phyloP scores from a whole-genome alignment of 1,140 invertebrate species.

The Chrysopa pallens region DNA sequence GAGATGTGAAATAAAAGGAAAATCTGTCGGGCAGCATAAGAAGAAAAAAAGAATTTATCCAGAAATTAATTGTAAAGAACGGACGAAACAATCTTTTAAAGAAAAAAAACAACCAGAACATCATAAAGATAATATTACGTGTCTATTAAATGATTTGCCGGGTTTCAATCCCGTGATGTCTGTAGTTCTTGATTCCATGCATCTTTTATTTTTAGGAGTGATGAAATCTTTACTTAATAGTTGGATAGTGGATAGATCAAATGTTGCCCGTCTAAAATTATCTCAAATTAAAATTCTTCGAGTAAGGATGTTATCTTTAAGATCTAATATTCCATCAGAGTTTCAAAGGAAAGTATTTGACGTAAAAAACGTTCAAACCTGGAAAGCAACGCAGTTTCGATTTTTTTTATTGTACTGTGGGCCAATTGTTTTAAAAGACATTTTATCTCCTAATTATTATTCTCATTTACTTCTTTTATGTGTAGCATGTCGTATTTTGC shows the following conservation, averaged over 20 bases:
- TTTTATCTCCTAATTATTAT: no score
- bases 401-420: no score
- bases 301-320: constrained; percentile 2
- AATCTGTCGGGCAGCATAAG: neutral
- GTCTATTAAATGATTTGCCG: constrained; percentile 4
- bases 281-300: constrained; percentile 1
- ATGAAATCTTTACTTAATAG: constrained; percentile 7
- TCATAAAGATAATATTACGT: constrained; percentile 3
- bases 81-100: constrained; percentile 7
- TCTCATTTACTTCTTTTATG: no score
- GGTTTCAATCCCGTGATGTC: constrained; percentile 6
- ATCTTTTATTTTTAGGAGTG: constrained; percentile 6
- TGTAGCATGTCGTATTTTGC: no score
- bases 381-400: no score
- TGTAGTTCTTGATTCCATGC: constrained; percentile 7
- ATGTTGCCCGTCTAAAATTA: constrained; percentile 2
- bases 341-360: no score
- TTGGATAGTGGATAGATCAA: constrained; percentile 5
- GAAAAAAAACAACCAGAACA: constrained; percentile 5
- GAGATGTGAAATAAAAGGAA: constrained; percentile 7
- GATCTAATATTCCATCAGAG: constrained; percentile 2
- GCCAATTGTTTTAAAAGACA: no score
- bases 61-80: constrained; percentile 6
- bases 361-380: no score
- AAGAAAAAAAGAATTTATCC: constrained; percentile 7